These are phyloP conservation scores for Danio rerio DNA, from an alignment of 2,113 vertebrate species.

Conservation along the genomic window DNA sequence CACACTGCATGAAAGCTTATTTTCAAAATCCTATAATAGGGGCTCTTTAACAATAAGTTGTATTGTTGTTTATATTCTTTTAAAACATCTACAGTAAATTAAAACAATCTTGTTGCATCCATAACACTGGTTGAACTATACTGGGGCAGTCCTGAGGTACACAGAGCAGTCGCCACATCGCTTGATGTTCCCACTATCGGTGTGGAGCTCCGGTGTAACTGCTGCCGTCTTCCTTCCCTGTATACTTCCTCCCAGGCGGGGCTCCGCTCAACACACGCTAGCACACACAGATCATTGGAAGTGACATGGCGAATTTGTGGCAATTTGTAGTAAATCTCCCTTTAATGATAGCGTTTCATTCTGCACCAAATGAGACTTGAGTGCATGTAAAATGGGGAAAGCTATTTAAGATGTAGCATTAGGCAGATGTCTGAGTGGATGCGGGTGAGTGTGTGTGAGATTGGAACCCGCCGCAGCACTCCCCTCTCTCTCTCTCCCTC, in stretches of 20 bases:
- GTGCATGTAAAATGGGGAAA: slow-evolving; percentile 87
- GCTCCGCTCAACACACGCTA: slow-evolving; percentile 33
- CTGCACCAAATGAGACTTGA: slow-evolving; percentile 86
- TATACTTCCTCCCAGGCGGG: slow-evolving; percentile 13
- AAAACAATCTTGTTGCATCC: neutral
- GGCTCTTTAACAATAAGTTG: too few relatives aligned
- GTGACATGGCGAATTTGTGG: slow-evolving; percentile 95
- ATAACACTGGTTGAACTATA: too few relatives aligned
- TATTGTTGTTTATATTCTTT: too few relatives aligned
- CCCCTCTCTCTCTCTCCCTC: slow-evolving; percentile 55
- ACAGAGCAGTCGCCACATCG: neutral
- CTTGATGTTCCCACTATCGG: neutral
- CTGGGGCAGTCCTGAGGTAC: neutral
- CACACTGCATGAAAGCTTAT: too few relatives aligned
- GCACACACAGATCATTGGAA: slow-evolving; percentile 86
- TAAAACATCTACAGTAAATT: neutral
- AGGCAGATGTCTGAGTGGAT: slow-evolving; percentile 76
- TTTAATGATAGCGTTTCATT: slow-evolving; percentile 93
- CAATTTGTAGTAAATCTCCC: slow-evolving; percentile 96
- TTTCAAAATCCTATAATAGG: too few relatives aligned
- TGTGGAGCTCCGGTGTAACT: slow-evolving; percentile 63
- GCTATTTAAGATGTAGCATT: slow-evolving; percentile 88
- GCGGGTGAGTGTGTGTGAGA: slow-evolving; percentile 81
- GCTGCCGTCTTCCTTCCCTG: slow-evolving; percentile 9
- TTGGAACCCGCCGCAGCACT: slow-evolving; percentile 76